Conservation (phyloP, 2,113 vertebrate genomes). For the Psittacara wagleri region DNA sequence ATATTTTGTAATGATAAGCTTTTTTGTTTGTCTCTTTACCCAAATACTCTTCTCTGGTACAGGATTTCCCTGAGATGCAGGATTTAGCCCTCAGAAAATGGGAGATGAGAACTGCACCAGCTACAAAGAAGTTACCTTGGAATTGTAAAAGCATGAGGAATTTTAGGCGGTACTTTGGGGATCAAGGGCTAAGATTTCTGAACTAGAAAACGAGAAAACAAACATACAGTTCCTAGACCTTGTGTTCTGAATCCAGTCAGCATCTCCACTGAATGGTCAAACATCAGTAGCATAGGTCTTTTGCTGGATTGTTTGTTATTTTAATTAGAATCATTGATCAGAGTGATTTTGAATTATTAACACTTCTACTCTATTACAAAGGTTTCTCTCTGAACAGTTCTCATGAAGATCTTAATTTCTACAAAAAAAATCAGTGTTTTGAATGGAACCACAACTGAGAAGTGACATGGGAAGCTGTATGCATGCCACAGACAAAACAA, state of each 20-base stretch:
- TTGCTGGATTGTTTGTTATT: background rate
- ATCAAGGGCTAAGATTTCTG: background rate
- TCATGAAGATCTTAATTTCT: background rate
- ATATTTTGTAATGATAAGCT: background rate
- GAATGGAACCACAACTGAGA: background rate
- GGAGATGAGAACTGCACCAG: background rate
- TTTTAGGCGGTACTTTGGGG: background rate
- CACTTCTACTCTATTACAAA: background rate
- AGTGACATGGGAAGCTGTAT: background rate
- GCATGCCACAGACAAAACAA: background rate
- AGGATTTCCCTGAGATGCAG: background rate
- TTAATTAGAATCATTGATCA: background rate
- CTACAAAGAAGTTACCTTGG: background rate
- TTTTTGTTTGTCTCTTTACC: background rate
- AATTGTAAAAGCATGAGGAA: background rate
- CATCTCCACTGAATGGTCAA: background rate
- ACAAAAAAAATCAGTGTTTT: background rate
- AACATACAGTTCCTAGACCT: background rate
- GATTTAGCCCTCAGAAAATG: background rate
- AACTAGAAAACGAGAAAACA: background rate
- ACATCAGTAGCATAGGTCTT: background rate
- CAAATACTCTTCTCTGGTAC: background rate
- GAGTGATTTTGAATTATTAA: background rate
- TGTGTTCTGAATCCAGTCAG: background rate
- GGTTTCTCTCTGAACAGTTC: background rate